Conservation (phyloP, 2,888 invertebrate species). For the Macaria liturata region DNA sequence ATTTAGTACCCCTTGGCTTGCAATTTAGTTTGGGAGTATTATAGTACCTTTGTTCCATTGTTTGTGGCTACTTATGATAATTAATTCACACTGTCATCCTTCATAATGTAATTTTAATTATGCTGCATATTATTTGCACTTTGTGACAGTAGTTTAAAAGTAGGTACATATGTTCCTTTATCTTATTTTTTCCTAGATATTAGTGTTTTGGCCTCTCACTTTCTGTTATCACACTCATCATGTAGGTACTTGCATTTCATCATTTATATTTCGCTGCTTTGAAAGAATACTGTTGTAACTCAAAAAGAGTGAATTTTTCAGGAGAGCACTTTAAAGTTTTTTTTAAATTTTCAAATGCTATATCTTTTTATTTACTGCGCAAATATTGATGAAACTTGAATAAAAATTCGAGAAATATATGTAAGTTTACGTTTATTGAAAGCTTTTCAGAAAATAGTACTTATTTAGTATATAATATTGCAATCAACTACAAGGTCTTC, state of each 20-base stretch:
- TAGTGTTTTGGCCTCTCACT: conserved; percentile 7
- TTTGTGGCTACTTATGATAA: conserved; percentile 38
- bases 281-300: too few relatives aligned
- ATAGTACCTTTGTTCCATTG: conserved; percentile 67
- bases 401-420: too few relatives aligned
- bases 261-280: not conserved
- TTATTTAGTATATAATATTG: too few relatives aligned
- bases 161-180: conserved; percentile 3
- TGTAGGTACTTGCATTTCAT: conserved; percentile 4
- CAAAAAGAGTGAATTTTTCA: too few relatives aligned
- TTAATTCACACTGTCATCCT: conserved; percentile 33
- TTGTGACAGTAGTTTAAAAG: conserved; percentile 1
- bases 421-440: too few relatives aligned
- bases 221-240: conserved; percentile 11
- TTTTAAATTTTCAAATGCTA: too few relatives aligned
- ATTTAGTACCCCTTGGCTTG: conserved; percentile 55
- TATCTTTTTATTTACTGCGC: too few relatives aligned
- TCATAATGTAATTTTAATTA: conserved; percentile 23
- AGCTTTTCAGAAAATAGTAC: too few relatives aligned
- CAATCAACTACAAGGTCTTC: too few relatives aligned
- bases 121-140: conserved; percentile 12
- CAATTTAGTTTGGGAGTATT: conserved; percentile 50
- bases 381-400: too few relatives aligned
- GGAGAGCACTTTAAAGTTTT: too few relatives aligned
- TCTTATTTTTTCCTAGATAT: conserved; percentile 7